These are phyloP conservation scores for Phrynocephalus forsythii DNA, from an alignment of 2,797 vertebrate species.

Conservation along the genomic window DNA sequence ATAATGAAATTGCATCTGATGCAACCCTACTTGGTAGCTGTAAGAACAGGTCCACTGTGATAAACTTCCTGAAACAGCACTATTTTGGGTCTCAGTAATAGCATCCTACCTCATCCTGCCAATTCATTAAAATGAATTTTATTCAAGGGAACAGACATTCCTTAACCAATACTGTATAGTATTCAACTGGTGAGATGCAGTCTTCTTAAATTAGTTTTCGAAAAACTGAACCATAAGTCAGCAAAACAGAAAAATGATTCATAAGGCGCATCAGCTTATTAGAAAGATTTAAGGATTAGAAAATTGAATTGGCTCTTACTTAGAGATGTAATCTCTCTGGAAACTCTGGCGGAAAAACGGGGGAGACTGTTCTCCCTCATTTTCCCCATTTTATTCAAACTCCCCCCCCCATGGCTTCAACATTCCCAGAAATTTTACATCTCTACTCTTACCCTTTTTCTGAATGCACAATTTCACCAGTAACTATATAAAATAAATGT, in stretches of 20 bases:
- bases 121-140: background rate
- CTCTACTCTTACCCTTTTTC: too few relatives aligned
- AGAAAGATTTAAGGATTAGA: constrained; percentile 5
- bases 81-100: background rate
- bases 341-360: too few relatives aligned
- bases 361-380: too few relatives aligned
- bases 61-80: background rate
- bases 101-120: background rate
- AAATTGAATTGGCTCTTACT: background rate
- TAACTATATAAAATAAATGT: background rate
- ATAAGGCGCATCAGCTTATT: background rate
- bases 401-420: too few relatives aligned
- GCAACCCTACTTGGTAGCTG: background rate
- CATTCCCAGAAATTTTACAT: too few relatives aligned
- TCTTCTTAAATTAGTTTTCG: constrained; percentile 20
- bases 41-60: background rate
- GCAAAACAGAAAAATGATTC: constrained; percentile 10
- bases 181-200: background rate
- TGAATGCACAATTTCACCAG: background rate
- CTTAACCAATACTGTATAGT: background rate
- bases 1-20: background rate
- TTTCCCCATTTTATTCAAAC: too few relatives aligned
- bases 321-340: too few relatives aligned
- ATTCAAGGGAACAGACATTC: background rate
- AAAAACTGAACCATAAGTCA: constrained; percentile 5